Evolutionary conservation across 1,140 invertebrate genomes (phyloP), one percentile per base, ranked within the genome.

Genomic region (Lysiphlebus fabarum): DNA sequence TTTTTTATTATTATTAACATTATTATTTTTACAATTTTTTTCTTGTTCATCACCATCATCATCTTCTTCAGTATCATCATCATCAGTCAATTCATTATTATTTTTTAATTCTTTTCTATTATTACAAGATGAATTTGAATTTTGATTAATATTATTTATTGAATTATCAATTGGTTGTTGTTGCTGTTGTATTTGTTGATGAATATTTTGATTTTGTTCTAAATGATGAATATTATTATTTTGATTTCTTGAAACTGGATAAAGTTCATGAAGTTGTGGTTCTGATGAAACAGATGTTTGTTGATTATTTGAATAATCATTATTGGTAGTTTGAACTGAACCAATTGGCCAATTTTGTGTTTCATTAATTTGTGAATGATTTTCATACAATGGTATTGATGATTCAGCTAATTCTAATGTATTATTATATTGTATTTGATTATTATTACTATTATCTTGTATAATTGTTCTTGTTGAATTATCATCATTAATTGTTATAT

Each of bases 281-380:
- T 62, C 71, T 72, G 44, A 43, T 70, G 49, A 58, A 73, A 74
- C 63, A 76, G 72, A 61, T 77, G 73, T 50, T 55, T 69, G 34
- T 33, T 33, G 49, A 38, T 37, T 33, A 36, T 37, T 51, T 8
- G 6, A 3, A 33, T 49, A 49, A 17, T 47, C 9, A 14, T 6
- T 49, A 10, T 38, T 33, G 2, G 9, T 4, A 55, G 68, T 67
- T 67, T 78, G 76, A 12, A 74, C 76, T 36, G 77, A 64, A 67
- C 77, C 76, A 43, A 80, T 49, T 6, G 78, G 76, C 78, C 78
- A 80, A 64, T 69, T 76, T 57, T 77, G 77, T 4, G 70, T 56
- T 34, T 76, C 68, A 42, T 70, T 73, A 36, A 76, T 54, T n/a
- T 60, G 63, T 42, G 67, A 54, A 53, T 76, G 73, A 40, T 77